Evolutionary conservation across 2,888 invertebrate genomes (phyloP).

Genomic region (Plagodis dolabraria): DNA sequence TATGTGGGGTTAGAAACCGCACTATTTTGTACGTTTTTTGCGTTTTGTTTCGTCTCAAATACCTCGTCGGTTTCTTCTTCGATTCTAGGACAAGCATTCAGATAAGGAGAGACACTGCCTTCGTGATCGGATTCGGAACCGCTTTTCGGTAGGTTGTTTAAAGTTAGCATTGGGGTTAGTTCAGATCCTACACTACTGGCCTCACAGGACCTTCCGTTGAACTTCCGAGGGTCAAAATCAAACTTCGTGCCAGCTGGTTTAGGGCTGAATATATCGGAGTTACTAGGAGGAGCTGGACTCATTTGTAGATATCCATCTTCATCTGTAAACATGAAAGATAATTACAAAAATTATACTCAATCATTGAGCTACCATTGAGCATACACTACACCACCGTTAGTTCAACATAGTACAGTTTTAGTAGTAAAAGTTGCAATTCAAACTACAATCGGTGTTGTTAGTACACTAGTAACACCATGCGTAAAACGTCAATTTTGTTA

Average conservation of each 20-base stretch:
- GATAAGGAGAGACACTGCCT: conserved; percentile 60
- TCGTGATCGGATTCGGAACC: conserved; percentile 77
- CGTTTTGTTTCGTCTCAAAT: conserved; percentile 64
- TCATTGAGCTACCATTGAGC: not conserved
- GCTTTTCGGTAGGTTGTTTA: conserved; percentile 68
- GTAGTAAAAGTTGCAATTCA: conserved; percentile 28
- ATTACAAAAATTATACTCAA: not conserved
- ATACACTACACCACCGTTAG: conserved; percentile 3
- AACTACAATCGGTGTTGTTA: conserved; percentile 43
- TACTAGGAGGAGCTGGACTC: conserved; percentile 80
- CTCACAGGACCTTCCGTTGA: conserved; percentile 56
- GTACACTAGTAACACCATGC: conserved; percentile 45
- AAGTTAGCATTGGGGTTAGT: conserved; percentile 82
- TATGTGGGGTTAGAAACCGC: conserved; percentile 77
- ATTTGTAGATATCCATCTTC: conserved; percentile 87
- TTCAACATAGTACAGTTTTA: conserved; percentile 9
- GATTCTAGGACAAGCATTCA: conserved; percentile 66
- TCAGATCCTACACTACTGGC: conserved; percentile 69
- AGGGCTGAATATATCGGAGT: conserved; percentile 83
- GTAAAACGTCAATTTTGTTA: conserved; percentile 48
- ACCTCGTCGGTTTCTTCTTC: conserved; percentile 76
- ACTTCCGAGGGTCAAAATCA: conserved; percentile 76
- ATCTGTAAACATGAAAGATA: conserved; percentile 54
- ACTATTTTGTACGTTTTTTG: conserved; percentile 60
- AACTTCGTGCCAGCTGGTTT: conserved; percentile 74